A percentile compares a stretch with the other conserved stretches of the same genome.
phyloP scores from a whole-genome alignment of 2,888 invertebrate genomes.

The Steromphala cineraria region DNA sequence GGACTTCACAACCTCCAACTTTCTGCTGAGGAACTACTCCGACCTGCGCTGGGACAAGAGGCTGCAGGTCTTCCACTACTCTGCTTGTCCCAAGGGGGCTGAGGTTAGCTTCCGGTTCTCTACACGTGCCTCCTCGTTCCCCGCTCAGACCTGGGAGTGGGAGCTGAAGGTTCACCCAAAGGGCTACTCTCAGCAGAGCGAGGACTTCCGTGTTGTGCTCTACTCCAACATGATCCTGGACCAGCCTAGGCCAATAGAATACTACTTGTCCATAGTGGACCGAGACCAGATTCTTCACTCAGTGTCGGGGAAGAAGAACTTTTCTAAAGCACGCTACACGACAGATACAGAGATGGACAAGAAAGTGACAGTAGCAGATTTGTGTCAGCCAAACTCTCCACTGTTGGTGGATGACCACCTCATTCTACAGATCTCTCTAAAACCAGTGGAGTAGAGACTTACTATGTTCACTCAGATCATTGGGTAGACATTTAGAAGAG shows the following conservation, averaged over 20 bases:
- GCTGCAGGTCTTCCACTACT: constrained; percentile 68
- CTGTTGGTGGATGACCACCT: constrained; percentile 64
- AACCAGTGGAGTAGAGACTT: constrained; percentile 60
- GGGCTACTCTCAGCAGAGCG: constrained; percentile 65
- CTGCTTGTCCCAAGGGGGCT: constrained; percentile 60
- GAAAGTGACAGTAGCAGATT: constrained; percentile 69
- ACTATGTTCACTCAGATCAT: no score
- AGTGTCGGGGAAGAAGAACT: constrained; percentile 74
- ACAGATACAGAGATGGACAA: constrained; percentile 76
- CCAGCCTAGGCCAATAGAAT: constrained; percentile 73
- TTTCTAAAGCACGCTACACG: constrained; percentile 75
- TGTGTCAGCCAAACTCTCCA: constrained; percentile 60
- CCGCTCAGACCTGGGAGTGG: constrained; percentile 76
- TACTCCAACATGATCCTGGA: constrained; percentile 73
- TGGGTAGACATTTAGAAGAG: no score
- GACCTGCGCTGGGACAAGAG: constrained; percentile 76
- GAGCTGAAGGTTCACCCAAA: constrained; percentile 74
- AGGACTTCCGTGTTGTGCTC: constrained; percentile 70
- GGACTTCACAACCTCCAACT: constrained; percentile 71
- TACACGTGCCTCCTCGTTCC: constrained; percentile 75
- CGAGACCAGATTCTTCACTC: constrained; percentile 73
- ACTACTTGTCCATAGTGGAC: constrained; percentile 72
- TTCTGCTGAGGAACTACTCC: constrained; percentile 74
- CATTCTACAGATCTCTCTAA: constrained; percentile 66
- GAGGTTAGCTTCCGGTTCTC: constrained; percentile 72